These are phyloP conservation scores for Ranitomeya imitator DNA, from an alignment of 2,113 vertebrate species.

Conservation along the genomic window DNA sequence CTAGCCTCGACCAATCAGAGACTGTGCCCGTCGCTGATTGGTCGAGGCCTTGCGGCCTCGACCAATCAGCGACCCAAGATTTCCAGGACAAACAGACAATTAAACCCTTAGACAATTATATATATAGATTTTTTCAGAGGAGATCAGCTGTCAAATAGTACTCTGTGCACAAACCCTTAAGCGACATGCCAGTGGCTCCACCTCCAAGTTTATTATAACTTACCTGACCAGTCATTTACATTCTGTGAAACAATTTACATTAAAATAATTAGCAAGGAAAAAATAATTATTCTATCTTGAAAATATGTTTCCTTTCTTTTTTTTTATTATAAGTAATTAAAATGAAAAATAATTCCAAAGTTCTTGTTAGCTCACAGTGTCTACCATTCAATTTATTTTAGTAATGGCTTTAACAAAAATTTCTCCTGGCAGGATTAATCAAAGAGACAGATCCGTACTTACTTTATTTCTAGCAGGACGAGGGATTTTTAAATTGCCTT, in stretches of 20 bases:
- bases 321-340: constrained; percentile 24
- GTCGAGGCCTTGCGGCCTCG: too few relatives aligned
- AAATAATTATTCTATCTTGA: neutral
- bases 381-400: constrained; percentile 14
- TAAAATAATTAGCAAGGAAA: neutral
- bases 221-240: neutral
- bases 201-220: neutral
- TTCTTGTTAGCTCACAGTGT: constrained; percentile 1
- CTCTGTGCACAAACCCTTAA: too few relatives aligned
- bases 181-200: too few relatives aligned
- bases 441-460: constrained; percentile 24
- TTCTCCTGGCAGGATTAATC: constrained; percentile 34
- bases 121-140: too few relatives aligned
- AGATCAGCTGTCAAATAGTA: too few relatives aligned
- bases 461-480: constrained; percentile 29
- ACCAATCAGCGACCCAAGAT: too few relatives aligned
- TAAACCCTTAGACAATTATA: too few relatives aligned
- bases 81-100: too few relatives aligned
- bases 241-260: too few relatives aligned
- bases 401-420: constrained; percentile 15
- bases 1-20: too few relatives aligned
- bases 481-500: constrained; percentile 38
- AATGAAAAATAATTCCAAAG: constrained; percentile 4
- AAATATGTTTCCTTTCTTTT: constrained; percentile 17
- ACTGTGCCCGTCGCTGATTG: too few relatives aligned